Conservation (phyloP, 1,140 invertebrate species). For the Lordiphosa collinella region DNA sequence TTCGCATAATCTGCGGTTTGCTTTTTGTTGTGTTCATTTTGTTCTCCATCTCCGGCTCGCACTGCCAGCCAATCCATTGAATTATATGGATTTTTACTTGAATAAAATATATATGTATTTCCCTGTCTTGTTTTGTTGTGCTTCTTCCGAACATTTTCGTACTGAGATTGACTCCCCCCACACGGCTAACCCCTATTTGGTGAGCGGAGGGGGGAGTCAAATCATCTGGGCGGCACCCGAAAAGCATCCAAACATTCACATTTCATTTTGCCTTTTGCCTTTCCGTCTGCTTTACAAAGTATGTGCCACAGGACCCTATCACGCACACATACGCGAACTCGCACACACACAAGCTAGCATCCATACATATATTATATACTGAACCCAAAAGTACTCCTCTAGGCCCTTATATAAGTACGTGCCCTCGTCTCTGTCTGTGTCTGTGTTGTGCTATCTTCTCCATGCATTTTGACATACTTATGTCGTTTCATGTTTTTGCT, state of each 20-base stretch:
- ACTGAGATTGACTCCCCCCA: constrained; percentile 16
- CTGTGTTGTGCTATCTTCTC: constrained; percentile 53
- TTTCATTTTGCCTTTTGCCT: constrained; percentile 56
- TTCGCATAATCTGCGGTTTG: constrained; percentile 69
- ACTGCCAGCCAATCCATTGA: constrained; percentile 66
- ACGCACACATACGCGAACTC: constrained; percentile 29
- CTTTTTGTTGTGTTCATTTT: constrained; percentile 70
- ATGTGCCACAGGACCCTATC: constrained; percentile 14
- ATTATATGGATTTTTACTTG: constrained; percentile 71
- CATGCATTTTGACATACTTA: constrained; percentile 78
- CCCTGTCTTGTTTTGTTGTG: constrained; percentile 58
- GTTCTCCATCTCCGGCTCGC: constrained; percentile 2
- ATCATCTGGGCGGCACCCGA: constrained; percentile 77
- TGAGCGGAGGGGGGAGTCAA: constrained; percentile 22
- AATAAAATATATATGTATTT: constrained; percentile 66
- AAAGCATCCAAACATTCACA: constrained; percentile 55
- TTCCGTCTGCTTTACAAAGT: constrained; percentile 46
- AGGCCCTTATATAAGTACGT: constrained; percentile 73
- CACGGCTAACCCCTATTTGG: not conserved
- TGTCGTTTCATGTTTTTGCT: constrained; percentile 76
- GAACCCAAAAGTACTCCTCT: constrained; percentile 56
- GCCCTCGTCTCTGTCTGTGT: constrained; percentile 45
- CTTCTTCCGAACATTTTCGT: constrained; percentile 20
- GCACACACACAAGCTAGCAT: constrained; percentile 23
- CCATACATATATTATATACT: constrained; percentile 24